Conservation (phyloP, 2,888 invertebrate genomes). For the Cephus pygmeus region DNA sequence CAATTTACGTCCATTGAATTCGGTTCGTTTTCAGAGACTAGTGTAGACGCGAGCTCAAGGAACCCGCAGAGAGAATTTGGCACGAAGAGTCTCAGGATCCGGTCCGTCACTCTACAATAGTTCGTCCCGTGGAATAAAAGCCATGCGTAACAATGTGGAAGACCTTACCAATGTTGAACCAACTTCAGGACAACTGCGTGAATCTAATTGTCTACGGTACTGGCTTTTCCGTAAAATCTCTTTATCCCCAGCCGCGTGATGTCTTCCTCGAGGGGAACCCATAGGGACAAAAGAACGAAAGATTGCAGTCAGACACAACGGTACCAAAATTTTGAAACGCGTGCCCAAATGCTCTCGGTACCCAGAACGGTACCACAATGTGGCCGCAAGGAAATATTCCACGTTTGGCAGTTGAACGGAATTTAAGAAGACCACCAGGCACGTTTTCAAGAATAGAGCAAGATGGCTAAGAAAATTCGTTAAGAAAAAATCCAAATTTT, state of each 20-base stretch:
- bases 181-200: slow-evolving; percentile 51
- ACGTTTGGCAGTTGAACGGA: not conserved
- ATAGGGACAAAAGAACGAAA: not conserved
- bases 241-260: slow-evolving; percentile 35
- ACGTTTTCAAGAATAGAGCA: not conserved
- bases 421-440: not conserved
- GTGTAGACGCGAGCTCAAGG: not conserved
- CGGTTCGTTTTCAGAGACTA: not conserved
- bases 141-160: slow-evolving; percentile 11
- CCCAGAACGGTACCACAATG: slow-evolving; percentile 1
- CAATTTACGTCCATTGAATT: slow-evolving; percentile 46
- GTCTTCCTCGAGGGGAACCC: slow-evolving; percentile 30
- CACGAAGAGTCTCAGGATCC: not conserved
- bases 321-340: slow-evolving; percentile 4
- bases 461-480: not conserved
- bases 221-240: slow-evolving; percentile 27
- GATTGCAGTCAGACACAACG: not conserved
- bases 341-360: slow-evolving; percentile 12
- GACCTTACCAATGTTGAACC: slow-evolving; percentile 43
- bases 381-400: not conserved
- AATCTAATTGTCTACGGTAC: slow-evolving; percentile 51
- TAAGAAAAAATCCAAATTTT: not conserved
- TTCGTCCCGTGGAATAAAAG: not conserved
- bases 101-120: not conserved
- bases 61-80: not conserved